Percentiles rank a stretch among this genome's conserved stretches.
Conservation (phyloP, 2,113 vertebrate genomes). For the Phalacrocorax carbo region DNA sequence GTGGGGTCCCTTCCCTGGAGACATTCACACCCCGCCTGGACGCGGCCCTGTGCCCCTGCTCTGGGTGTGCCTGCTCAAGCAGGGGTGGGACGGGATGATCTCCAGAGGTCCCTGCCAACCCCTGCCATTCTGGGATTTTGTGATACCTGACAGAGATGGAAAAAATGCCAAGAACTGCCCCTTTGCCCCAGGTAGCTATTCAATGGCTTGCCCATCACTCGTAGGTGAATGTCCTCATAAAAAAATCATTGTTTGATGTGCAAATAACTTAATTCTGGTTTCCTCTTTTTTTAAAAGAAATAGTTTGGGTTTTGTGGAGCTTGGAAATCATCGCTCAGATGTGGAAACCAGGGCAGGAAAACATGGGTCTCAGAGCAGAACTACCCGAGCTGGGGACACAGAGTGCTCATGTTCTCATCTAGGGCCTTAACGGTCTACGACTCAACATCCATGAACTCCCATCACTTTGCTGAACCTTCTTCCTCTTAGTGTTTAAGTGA, state of each 20-base stretch:
- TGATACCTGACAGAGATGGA: no score
- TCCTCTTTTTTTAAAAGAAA: not conserved
- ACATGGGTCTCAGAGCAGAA: not conserved
- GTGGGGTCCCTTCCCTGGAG: no score
- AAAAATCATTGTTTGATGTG: not conserved
- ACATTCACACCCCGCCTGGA: no score
- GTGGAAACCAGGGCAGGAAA: not conserved
- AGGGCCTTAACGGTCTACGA: not conserved
- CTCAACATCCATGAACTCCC: not conserved
- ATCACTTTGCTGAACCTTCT: not conserved
- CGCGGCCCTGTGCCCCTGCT: no score
- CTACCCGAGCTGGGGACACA: not conserved
- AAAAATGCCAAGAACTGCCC: not conserved
- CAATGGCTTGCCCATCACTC: not conserved
- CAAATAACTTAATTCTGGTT: not conserved
- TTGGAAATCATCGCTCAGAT: not conserved
- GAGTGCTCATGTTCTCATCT: not conserved
- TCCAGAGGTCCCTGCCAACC: no score
- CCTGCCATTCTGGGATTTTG: no score
- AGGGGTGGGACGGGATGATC: no score
- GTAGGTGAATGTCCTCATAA: not conserved
- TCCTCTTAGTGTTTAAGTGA: not conserved
- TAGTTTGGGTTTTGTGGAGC: not conserved
- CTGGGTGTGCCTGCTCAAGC: no score
- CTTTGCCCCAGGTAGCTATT: not conserved